phyloP scores from a whole-genome alignment of 2,113 vertebrate species.

The Rana temporaria region DNA sequence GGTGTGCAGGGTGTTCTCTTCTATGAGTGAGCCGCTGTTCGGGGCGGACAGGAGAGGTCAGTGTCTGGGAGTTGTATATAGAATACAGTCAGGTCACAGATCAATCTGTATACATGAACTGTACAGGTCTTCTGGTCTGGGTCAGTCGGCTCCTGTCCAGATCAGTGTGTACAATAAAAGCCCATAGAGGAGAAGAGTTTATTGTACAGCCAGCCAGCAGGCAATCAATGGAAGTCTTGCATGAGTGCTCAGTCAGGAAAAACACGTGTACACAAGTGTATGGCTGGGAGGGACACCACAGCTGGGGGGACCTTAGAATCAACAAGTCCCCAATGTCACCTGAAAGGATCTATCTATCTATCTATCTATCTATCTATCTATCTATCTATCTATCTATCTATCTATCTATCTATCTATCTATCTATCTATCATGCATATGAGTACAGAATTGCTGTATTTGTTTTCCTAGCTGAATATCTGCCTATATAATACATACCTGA shows the following conservation, averaged over 20 bases:
- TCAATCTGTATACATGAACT: background rate
- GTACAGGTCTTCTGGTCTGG: background rate
- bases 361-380: too few relatives aligned
- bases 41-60: too few relatives aligned
- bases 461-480: too few relatives aligned
- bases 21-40: too few relatives aligned
- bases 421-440: too few relatives aligned
- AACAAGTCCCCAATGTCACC: background rate
- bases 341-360: too few relatives aligned
- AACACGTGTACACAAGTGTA: conserved; percentile 23
- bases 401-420: too few relatives aligned
- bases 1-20: too few relatives aligned
- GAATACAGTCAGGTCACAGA: background rate
- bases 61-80: too few relatives aligned
- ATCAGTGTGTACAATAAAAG: background rate
- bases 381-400: too few relatives aligned
- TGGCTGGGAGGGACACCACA: background rate
- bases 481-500: too few relatives aligned
- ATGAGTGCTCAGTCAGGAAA: conserved; percentile 20
- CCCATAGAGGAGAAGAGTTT: background rate
- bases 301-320: background rate
- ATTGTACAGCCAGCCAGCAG: conserved; percentile 12
- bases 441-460: too few relatives aligned
- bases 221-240: conserved; percentile 27
- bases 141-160: conserved; percentile 9